Evolutionary conservation across 1,140 invertebrate genomes (phyloP), one percentile per base, ranked within the genome.

Genomic region (Drosophila neocordata): DNA sequence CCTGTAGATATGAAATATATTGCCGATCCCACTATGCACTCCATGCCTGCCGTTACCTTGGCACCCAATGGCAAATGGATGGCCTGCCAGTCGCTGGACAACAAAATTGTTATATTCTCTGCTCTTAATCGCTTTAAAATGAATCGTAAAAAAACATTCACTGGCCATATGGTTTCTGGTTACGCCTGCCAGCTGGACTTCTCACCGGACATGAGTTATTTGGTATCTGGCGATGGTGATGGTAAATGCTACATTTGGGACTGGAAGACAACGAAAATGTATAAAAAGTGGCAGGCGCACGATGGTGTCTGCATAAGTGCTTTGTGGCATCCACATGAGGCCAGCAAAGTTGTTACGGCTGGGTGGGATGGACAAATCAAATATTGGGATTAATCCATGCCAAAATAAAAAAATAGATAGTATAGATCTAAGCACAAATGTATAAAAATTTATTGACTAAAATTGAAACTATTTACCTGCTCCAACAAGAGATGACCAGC

Each of bases 1-100:
- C 99, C 99, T 0, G 99, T 99, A 2, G 99, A 99, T 92, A 99
- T 99, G 96, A 99, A 99, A 92, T 99, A 99, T 90, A 99, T 99
- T 82, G 98, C 99, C n/a, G 99, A 99, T 93, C 98, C 99, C 2
- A 96, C 97, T 1, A 99, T 99, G 97, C 99, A 99, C 93, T 99
- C 98, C 4, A 99, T 99, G 96, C 99, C 99, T 0, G 96, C 98
- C 1, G 98, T 99, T 0, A 97, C 97, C 0, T 93, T 96, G 12
- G 96, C 98, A 1, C 98, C 98, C 1, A 99, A 99, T 93, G 96
- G 97, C 85, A 99, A 99, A 93, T 99, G 99, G 98, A 93, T 99
- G 44, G 98, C 98, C 0, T 99, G 99, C 92, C 99, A 99, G 92
- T 98, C 97, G 66, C 98, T 99, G 97, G 99, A 99, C 92, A 99